These are phyloP conservation scores for Mystacides longicornis DNA, from an alignment of 2,888 invertebrate genomes.

Conservation along the genomic window DNA sequence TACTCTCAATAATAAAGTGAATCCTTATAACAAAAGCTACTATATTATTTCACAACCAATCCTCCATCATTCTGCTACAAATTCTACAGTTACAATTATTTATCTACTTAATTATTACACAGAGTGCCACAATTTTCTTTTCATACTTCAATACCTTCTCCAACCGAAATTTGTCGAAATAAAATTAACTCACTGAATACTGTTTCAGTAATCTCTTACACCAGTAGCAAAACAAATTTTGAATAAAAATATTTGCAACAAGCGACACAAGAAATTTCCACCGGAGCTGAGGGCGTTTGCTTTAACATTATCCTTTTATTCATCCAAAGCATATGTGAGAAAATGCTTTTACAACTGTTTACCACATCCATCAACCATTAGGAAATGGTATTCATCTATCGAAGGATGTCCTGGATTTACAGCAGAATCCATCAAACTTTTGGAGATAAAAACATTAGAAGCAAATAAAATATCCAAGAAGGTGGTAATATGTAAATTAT, in stretches of 20 bases:
- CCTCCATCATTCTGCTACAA: no score
- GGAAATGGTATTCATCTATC: background rate
- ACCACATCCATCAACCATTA: background rate
- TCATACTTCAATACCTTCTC: no score
- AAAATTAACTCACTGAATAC: no score
- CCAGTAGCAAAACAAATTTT: background rate
- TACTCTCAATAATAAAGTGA: no score
- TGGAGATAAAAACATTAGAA: background rate
- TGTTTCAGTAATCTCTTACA: background rate
- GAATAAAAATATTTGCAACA: background rate
- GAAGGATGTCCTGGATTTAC: background rate
- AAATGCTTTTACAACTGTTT: background rate
- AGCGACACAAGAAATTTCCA: background rate
- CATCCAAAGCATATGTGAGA: background rate
- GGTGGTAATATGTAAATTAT: constrained; percentile 3
- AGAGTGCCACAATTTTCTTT: no score
- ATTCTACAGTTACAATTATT: no score
- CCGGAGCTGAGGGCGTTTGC: background rate
- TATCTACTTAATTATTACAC: no score
- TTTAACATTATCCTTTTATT: background rate
- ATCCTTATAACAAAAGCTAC: no score
- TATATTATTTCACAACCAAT: no score
- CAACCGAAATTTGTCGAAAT: no score
- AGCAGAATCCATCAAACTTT: background rate
- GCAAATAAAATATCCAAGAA: background rate